These are phyloP conservation scores for Ditula angustiorana DNA, from an alignment of 2,888 invertebrate species.

Conservation along the genomic window DNA sequence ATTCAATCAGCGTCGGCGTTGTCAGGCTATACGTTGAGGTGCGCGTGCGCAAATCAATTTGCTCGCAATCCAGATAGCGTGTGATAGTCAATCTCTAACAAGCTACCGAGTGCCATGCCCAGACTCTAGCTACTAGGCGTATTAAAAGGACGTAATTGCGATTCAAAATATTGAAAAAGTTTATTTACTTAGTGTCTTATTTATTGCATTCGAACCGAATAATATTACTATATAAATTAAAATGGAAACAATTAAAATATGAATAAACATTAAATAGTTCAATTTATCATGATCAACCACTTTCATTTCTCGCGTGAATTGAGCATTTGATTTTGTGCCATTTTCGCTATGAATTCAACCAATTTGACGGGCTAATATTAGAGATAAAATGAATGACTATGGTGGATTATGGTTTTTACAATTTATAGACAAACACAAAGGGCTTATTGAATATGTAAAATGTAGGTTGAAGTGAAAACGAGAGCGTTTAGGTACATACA, in stretches of 20 bases:
- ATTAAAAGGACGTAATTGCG: not conserved
- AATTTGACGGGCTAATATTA: constrained; percentile 29
- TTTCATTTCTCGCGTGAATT: constrained; percentile 82
- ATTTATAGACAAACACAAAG: not conserved
- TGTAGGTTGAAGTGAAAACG: constrained; percentile 29
- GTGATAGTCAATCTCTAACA: constrained; percentile 44
- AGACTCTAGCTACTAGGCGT: not conserved
- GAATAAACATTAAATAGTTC: constrained; percentile 23
- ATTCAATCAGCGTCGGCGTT: constrained; percentile 65
- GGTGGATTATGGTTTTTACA: not conserved
- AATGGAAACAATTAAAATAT: not conserved
- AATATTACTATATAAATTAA: not conserved
- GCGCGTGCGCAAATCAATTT: constrained; percentile 64
- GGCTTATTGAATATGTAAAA: constrained; percentile 19
- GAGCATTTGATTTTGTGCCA: constrained; percentile 61
- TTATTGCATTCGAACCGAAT: not conserved
- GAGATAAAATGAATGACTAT: constrained; percentile 11
- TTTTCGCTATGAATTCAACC: constrained; percentile 56
- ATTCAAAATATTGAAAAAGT: no score
- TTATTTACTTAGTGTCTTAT: not conserved
- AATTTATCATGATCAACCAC: constrained; percentile 62
- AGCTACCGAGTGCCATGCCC: constrained; percentile 40
- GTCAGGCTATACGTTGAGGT: constrained; percentile 63
- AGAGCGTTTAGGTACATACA: constrained; percentile 41
- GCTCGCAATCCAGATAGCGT: constrained; percentile 42